Evolutionary conservation across 2,888 invertebrate species (phyloP).

Genomic region (Alloplasta piceator): DNA sequence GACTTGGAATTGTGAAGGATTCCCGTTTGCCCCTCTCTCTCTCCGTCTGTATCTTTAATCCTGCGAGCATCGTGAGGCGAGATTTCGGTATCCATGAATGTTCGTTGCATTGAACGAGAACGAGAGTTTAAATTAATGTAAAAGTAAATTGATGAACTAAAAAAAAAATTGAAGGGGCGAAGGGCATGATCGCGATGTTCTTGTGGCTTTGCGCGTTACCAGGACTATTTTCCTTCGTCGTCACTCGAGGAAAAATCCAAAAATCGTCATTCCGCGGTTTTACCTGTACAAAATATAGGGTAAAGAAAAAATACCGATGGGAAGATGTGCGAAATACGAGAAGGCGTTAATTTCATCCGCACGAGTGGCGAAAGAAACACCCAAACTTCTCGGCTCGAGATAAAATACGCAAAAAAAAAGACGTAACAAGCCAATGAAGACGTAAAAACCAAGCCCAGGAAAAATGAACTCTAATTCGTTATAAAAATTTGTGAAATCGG

Average conservation of each 20-base stretch:
- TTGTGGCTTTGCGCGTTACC: constrained; percentile 41
- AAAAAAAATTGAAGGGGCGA: constrained; percentile 16
- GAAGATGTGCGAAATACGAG: constrained; percentile 46
- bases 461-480: constrained; percentile 20
- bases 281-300: constrained; percentile 26
- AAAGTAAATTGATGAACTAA: constrained; percentile 3
- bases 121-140: constrained; percentile 21
- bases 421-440: constrained; percentile 58
- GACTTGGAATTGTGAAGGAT: constrained; percentile 50
- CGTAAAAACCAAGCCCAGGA: constrained; percentile 30
- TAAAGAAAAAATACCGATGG: constrained; percentile 32
- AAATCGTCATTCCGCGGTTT: constrained; percentile 41
- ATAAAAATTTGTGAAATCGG: constrained; percentile 43
- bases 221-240: constrained; percentile 51
- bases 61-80: constrained; percentile 14
- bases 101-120: constrained; percentile 48
- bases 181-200: constrained; percentile 41
- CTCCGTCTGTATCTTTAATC: constrained; percentile 22
- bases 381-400: constrained; percentile 12
- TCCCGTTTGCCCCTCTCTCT: constrained; percentile 18
- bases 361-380: constrained; percentile 12
- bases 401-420: constrained; percentile 57
- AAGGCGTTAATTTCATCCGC: constrained; percentile 39
- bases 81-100: constrained; percentile 15
- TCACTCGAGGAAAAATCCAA: constrained; percentile 45